Evolutionary conservation across 1,140 invertebrate genomes (phyloP), one percentile per base, ranked within the genome.

Genomic region (Venturia canescens): DNA sequence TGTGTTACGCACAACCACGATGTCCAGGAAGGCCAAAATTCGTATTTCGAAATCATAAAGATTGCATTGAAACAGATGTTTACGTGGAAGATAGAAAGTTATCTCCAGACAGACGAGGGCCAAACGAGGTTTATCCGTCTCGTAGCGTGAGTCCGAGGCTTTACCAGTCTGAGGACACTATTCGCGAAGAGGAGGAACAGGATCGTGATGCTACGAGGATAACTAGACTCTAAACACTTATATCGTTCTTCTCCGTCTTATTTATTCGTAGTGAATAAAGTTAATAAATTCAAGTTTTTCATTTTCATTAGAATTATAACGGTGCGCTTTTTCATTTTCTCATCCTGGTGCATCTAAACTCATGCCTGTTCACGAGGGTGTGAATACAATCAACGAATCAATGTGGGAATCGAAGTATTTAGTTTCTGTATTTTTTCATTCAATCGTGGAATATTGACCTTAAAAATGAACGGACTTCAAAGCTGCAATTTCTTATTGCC

Each of bases 121-220:
- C 84, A 11, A 84, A 91, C 66, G 89, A 90, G 81, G 82, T 82
- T 31, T 91, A 90, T 84, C 88, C 90, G 11, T 88, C 85, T 1
- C 84, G 87, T 13, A 84, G 84, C 23, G 77, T 80, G 7, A 91
- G 86, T 31, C 91, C 89, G 1, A 89, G 80, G 50, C 63, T 90
- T n/a, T 82, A 86, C 38, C 84, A 86, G 5, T 85, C 85, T 0
- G 87, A 91, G 34, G 82, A 84, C 0, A 90, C 88, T 3, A 91
- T 91, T 72, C 74, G 82, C 21, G 88, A 91, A 16, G 90, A 91
- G 29, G 83, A 89, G n/a, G 90, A 90, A 9, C 38, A 44, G 67
- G 80, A 86, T 11, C 83, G 86, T 4, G 80, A 86, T 15, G 60
- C 83, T n/a, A 84, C 82, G 11, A 88, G 86, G 76, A 85, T 89